These are phyloP conservation scores for Tetragnatha versicolor DNA, from an alignment of 1,140 invertebrate species.

Conservation along the genomic window DNA sequence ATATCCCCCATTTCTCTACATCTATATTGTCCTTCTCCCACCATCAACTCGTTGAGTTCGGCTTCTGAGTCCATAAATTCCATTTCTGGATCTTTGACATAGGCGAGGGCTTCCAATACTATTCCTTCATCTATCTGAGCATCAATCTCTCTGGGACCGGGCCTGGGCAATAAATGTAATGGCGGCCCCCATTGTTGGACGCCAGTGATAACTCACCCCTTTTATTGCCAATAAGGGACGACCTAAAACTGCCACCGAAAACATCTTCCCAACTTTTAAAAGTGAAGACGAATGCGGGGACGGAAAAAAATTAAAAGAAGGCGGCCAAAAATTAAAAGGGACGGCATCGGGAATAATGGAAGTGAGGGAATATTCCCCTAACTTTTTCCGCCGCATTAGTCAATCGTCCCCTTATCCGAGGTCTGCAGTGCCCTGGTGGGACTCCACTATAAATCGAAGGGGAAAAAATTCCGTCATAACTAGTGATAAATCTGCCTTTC, in stretches of 20 bases:
- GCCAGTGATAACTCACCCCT: constrained; percentile 53
- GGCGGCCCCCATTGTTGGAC: constrained; percentile 46
- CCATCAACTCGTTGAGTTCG: constrained; percentile 15
- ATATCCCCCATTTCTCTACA: neutral
- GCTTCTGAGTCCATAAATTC: constrained; percentile 45
- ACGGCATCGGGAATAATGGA: neutral
- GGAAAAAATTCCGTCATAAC: constrained; percentile 48
- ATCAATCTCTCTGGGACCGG: constrained; percentile 41
- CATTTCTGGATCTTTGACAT: constrained; percentile 23
- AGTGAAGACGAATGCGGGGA: constrained; percentile 51
- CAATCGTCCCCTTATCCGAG: constrained; percentile 50
- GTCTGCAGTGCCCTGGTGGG: constrained; percentile 22
- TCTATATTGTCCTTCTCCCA: neutral
- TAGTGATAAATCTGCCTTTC: constrained; percentile 51
- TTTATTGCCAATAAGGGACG: constrained; percentile 55
- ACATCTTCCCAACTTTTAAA: constrained; percentile 54
- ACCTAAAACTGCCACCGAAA: constrained; percentile 54
- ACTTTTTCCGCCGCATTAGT: constrained; percentile 53
- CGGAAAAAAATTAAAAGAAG: constrained; percentile 21
- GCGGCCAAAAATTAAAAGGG: neutral
- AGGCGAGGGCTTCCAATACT: neutral
- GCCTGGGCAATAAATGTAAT: constrained; percentile 53
- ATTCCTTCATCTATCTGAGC: constrained; percentile 45
- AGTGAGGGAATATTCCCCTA: constrained; percentile 24
- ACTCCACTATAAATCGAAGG: constrained; percentile 36